A percentile compares a stretch with the other conserved stretches of the same genome.
Evolutionary conservation across 2,797 vertebrate species (phyloP).

Genomic region (Pipistrellus pygmaeus): DNA sequence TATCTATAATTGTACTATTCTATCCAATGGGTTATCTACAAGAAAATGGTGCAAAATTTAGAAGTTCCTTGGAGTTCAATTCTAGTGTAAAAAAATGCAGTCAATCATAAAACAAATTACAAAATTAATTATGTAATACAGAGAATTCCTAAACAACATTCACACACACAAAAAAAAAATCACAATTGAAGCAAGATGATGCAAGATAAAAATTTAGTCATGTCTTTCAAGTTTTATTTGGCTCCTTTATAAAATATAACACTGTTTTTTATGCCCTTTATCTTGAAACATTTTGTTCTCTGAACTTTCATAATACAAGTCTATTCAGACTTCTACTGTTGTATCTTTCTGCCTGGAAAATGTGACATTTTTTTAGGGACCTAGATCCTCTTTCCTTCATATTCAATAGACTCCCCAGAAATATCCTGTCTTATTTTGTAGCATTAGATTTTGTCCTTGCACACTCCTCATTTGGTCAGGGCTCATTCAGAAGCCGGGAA

Average conservation of each 20-base stretch:
- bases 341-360: not conserved
- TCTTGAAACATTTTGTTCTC: not conserved
- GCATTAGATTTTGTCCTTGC: not conserved
- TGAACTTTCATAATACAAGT: not conserved
- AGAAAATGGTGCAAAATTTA: conserved; percentile 32
- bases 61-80: not conserved
- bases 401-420: not conserved
- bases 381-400: not conserved
- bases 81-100: not conserved
- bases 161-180: not conserved
- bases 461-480: not conserved
- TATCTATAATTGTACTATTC: not conserved
- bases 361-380: not conserved
- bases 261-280: not conserved
- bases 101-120: conserved; percentile 30
- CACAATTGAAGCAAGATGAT: not conserved
- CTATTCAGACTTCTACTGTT: not conserved
- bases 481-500: not conserved
- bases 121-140: not conserved
- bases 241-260: not conserved
- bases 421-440: not conserved
- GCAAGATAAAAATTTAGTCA: not conserved
- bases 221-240: not conserved
- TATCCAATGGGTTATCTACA: not conserved
- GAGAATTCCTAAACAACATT: not conserved